Evolutionary conservation across 2,888 invertebrate genomes (phyloP), one percentile per base, ranked within the genome.

Genomic region (Stenurella melanura): DNA sequence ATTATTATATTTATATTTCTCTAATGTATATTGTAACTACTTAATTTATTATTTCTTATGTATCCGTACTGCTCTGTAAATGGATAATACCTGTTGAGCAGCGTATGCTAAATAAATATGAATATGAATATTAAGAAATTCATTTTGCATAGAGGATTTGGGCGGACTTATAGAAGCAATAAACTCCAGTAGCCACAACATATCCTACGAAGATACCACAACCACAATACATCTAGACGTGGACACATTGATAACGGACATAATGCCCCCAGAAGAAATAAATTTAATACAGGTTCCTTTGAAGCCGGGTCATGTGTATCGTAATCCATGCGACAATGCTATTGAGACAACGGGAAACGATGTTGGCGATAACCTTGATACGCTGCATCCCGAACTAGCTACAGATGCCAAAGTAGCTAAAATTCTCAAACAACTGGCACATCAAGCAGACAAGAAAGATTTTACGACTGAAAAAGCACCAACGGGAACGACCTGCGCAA

Each of bases 331-430:
- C 6, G 90, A 90, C 78, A 85, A 82, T 34, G 89, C 88, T 1
- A 89, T 87, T 76, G 89, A 90, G 78, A 84, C 87, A 38, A 85
- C 89, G 84, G 90, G 90, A 5, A 90, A 90, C 83, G 82, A 85
- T 56, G 83, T 90, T 19, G 86, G 87, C 11, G 89, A 89, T 82
- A 87, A 86, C 2, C 64, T 90, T 18, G 90, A 90, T 85, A 83
- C 86, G 19, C 82, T 80, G 19, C 82, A 89, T 30, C 85, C 85
- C 30, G 86, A 86, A 75, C 83, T 88, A 56, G 81, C 82, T 17
- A 85, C 80, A 71, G 89, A 88, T 26, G 83, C 83, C 61, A 71
- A 85, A 60, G 89, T 87, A 6, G 86, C 85, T 11, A 77, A 86
- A 34, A 79, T 83, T 68, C 26, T 87, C n/a, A 85, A 86, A 50